These are phyloP conservation scores for Polyommatus iphigenia DNA, from an alignment of 2,888 invertebrate genomes.

Conservation along the genomic window DNA sequence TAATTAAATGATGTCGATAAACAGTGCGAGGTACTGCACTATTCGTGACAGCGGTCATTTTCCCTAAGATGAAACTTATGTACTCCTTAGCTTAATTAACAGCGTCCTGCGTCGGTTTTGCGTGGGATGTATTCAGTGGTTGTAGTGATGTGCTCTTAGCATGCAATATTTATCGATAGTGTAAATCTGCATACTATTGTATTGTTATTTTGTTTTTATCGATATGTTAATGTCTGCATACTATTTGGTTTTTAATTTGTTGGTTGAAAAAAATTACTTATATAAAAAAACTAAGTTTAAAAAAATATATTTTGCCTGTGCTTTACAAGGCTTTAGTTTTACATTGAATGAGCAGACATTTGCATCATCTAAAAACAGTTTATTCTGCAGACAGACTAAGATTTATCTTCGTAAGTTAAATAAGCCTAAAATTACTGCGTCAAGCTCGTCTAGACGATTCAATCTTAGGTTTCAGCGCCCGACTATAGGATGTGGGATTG, in stretches of 20 bases:
- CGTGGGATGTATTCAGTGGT: conserved; percentile 37
- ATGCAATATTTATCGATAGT: conserved; percentile 13
- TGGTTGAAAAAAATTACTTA: no score
- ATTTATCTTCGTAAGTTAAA: neutral
- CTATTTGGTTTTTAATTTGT: no score
- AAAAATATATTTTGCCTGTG: no score
- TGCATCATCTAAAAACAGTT: neutral
- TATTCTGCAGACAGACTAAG: neutral
- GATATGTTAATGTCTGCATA: no score
- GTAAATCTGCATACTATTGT: neutral
- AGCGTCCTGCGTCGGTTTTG: conserved; percentile 32
- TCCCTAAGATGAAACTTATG: conserved; percentile 30
- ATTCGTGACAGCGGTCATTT: conserved; percentile 32
- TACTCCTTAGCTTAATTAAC: conserved; percentile 38
- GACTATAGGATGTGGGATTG: neutral
- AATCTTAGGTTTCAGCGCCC: neutral
- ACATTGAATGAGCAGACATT: neutral
- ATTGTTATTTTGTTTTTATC: neutral
- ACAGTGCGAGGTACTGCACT: conserved; percentile 24
- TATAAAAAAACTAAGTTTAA: no score
- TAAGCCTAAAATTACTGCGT: neutral
- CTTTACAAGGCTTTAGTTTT: no score
- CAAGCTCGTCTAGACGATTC: conserved; percentile 4
- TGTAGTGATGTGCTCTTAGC: conserved; percentile 30
- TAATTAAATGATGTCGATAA: conserved; percentile 26